Percentiles rank a stretch among this genome's conserved stretches.
Conservation (phyloP, 2,888 invertebrate genomes). For the Ceratothoa steindachneri region DNA sequence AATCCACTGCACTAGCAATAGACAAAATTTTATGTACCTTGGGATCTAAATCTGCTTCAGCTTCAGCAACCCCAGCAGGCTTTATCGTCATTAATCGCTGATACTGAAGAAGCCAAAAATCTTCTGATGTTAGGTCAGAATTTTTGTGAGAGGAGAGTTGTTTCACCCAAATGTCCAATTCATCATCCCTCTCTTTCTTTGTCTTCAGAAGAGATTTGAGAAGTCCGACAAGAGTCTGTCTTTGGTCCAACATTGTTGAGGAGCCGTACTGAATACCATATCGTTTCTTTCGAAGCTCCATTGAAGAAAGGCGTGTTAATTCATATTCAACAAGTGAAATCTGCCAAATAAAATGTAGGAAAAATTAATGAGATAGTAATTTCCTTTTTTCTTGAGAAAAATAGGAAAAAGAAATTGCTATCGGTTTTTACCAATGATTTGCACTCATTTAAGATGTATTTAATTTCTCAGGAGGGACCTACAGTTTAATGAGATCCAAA, state of each 20-base stretch:
- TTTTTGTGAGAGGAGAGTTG: slow-evolving; percentile 18
- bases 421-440: too few relatives aligned
- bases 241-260: slow-evolving; percentile 40
- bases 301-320: slow-evolving; percentile 33
- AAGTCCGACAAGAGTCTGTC: slow-evolving; percentile 32
- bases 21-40: slow-evolving; percentile 17
- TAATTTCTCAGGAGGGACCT: too few relatives aligned
- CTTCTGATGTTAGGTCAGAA: slow-evolving; percentile 24
- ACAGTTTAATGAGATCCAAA: too few relatives aligned
- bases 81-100: slow-evolving; percentile 42
- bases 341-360: too few relatives aligned
- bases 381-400: too few relatives aligned
- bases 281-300: slow-evolving; percentile 39
- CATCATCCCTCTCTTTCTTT: slow-evolving; percentile 30
- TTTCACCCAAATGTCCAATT: slow-evolving; percentile 27
- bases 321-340: slow-evolving; percentile 41
- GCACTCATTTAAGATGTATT: too few relatives aligned
- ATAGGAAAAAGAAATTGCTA: too few relatives aligned
- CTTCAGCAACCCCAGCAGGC: slow-evolving; percentile 36
- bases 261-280: slow-evolving; percentile 31
- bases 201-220: slow-evolving; percentile 34
- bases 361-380: too few relatives aligned
- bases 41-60: slow-evolving; percentile 16
- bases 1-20: slow-evolving; percentile 28
- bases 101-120: slow-evolving; percentile 44